Evolutionary conservation across 2,888 invertebrate genomes (phyloP).

Genomic region (Cephonodes hylas): DNA sequence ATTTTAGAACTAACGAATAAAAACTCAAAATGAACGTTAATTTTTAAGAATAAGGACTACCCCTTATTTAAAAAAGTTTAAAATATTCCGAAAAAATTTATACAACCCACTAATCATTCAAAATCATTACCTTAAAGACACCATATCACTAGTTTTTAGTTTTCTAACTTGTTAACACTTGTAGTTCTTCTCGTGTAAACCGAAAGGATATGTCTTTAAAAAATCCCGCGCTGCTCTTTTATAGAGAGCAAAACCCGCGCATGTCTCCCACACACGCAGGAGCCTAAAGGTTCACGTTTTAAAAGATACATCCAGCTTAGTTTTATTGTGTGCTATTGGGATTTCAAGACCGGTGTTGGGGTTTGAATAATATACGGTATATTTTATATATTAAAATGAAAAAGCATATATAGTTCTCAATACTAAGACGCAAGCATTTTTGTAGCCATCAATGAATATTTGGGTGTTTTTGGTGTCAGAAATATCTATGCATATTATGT

Average conservation of each 20-base stretch:
- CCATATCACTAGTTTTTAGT: neutral
- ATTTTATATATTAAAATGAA: neutral
- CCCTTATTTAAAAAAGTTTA: too few relatives aligned
- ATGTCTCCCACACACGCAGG: neutral
- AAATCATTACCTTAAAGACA: neutral
- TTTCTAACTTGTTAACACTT: neutral
- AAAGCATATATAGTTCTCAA: neutral
- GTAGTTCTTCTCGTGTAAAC: neutral
- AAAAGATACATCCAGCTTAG: neutral
- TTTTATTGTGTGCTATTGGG: neutral
- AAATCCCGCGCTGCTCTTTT: neutral
- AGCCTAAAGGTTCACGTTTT: neutral
- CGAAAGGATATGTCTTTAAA: neutral
- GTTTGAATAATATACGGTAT: neutral
- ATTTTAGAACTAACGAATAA: too few relatives aligned
- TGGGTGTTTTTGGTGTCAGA: too few relatives aligned
- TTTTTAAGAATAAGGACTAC: too few relatives aligned
- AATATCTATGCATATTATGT: too few relatives aligned
- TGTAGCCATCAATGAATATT: too few relatives aligned
- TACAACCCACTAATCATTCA: neutral
- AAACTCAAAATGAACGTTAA: too few relatives aligned
- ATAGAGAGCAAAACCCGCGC: neutral
- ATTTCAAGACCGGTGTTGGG: neutral
- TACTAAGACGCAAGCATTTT: neutral
- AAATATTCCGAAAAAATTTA: too few relatives aligned